Evolutionary conservation across 1,140 invertebrate genomes (phyloP).

Genomic region (Drosophila oshimai): DNA sequence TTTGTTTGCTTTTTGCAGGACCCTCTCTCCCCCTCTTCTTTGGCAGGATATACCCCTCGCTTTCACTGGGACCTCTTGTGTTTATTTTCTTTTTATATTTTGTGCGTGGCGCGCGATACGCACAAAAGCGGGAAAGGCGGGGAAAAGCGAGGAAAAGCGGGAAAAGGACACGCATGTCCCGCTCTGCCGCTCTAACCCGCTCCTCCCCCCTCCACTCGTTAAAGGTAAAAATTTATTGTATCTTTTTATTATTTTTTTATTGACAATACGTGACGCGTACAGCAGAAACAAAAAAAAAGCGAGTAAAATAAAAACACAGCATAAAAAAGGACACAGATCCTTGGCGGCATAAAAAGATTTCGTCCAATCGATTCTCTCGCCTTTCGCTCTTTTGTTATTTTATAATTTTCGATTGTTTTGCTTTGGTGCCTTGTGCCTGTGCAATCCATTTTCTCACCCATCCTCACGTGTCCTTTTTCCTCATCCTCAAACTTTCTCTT

Average conservation of each 20-base stretch:
- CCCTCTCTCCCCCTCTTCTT: too few species aligned
- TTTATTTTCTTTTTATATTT: conserved; percentile 78
- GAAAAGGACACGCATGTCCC: conserved; percentile 59
- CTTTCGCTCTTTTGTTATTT: conserved; percentile 68
- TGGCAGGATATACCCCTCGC: conserved; percentile 1
- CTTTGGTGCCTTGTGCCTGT: conserved; percentile 51
- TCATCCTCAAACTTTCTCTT: neutral
- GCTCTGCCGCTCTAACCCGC: conserved; percentile 21
- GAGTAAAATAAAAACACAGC: neutral
- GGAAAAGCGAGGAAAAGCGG: conserved; percentile 14
- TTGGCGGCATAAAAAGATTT: conserved; percentile 68
- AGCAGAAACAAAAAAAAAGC: conserved; percentile 54
- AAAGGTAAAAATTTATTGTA: conserved; percentile 82
- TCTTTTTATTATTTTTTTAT: conserved; percentile 82
- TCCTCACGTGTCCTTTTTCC: neutral
- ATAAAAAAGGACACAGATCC: conserved; percentile 51
- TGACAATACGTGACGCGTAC: conserved; percentile 82
- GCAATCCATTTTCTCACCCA: conserved; percentile 16
- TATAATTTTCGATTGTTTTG: conserved; percentile 81
- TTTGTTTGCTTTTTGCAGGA: conserved; percentile 73
- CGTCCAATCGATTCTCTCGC: conserved; percentile 56
- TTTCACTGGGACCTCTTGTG: conserved; percentile 25
- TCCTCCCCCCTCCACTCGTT: conserved; percentile 45
- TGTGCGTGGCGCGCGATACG: conserved; percentile 57
- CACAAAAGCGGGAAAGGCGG: conserved; percentile 42